Evolutionary conservation across 2,797 vertebrate species (phyloP).

Genomic region (Pseudotriccus pelzelni): DNA sequence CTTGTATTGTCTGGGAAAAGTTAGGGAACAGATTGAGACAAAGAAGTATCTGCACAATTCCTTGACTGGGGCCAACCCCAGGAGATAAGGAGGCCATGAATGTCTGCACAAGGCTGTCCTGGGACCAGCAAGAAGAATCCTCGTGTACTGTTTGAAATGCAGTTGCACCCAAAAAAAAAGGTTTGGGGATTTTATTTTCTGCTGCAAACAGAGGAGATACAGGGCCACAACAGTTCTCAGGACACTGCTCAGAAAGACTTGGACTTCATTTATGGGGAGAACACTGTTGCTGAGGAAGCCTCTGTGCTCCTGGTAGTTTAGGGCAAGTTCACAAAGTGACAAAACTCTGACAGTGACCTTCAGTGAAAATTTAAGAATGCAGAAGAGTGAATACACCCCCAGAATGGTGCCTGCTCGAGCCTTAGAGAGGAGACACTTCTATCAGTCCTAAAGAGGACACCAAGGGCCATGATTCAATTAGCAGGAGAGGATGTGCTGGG

Average conservation of each 20-base stretch:
- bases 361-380: neutral
- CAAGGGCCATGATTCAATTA: neutral
- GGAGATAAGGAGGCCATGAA: neutral
- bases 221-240: neutral
- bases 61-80: neutral
- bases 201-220: neutral
- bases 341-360: neutral
- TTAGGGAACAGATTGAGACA: neutral
- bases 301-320: neutral
- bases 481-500: neutral
- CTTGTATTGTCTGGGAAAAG: neutral
- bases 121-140: neutral
- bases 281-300: neutral
- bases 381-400: neutral
- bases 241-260: neutral
- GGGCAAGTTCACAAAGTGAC: neutral
- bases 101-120: neutral
- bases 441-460: neutral
- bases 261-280: neutral
- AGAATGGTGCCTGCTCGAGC: neutral
- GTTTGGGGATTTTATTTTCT: neutral
- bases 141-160: neutral
- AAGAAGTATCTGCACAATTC: neutral
- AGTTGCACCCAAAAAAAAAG: neutral
- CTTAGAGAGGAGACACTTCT: neutral